A percentile compares a stretch with the other conserved stretches of the same genome.
phyloP scores from a whole-genome alignment of 2,888 invertebrate species.

The Mamestra brassicae region DNA sequence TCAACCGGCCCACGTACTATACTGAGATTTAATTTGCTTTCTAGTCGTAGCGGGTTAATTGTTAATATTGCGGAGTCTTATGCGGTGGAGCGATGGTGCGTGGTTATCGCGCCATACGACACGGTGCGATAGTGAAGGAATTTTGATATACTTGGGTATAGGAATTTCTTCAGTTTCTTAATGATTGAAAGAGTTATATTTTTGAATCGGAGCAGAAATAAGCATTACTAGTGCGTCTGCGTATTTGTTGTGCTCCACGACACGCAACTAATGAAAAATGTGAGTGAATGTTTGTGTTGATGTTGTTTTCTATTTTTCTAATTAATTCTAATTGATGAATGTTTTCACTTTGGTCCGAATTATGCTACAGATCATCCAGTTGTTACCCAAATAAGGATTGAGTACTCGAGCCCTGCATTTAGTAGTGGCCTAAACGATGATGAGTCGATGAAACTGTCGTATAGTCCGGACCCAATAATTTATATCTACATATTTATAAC shows the following conservation, averaged over 20 bases:
- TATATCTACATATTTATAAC: slow-evolving; percentile 7
- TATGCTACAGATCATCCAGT: background rate
- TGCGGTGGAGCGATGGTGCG: slow-evolving; percentile 22
- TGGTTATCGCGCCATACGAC: background rate
- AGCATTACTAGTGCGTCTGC: slow-evolving; percentile 4
- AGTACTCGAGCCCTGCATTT: background rate
- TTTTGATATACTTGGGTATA: slow-evolving; percentile 6
- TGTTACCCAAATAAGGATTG: background rate
- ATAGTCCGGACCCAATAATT: background rate
- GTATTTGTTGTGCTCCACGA: background rate
- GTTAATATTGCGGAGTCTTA: slow-evolving; percentile 19
- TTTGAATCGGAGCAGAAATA: background rate
- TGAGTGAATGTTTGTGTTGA: slow-evolving; percentile 12
- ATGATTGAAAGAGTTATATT: background rate
- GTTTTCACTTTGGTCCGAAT: background rate
- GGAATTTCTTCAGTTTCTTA: background rate
- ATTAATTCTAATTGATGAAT: slow-evolving; percentile 9
- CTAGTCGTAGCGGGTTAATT: slow-evolving; percentile 53
- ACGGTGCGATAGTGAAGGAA: slow-evolving; percentile 12
- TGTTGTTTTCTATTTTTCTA: slow-evolving; percentile 45
- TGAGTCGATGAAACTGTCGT: too few species aligned
- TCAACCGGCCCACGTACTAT: slow-evolving; percentile 96
- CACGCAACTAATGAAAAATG: background rate
- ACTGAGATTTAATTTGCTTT: slow-evolving; percentile 93
- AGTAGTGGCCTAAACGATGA: background rate